Evolutionary conservation across 1,140 invertebrate genomes (phyloP).

Genomic region (Drosophila ficusphila): DNA sequence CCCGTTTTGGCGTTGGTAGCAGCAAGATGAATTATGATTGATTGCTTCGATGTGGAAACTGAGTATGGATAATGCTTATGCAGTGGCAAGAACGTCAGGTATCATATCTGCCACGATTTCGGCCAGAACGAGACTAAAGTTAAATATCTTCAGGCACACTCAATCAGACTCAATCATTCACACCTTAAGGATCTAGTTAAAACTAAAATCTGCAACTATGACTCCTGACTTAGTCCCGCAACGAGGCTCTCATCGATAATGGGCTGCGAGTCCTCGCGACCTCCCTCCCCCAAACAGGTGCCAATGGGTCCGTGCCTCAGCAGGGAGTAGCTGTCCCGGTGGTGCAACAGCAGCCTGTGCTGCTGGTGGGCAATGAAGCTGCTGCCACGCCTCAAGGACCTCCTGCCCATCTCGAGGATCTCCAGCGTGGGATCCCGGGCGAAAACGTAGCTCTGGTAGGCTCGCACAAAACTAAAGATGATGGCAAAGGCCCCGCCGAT

Average conservation of each 20-base stretch:
- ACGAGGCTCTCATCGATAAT: constrained; percentile 60
- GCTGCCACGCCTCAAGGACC: constrained; percentile 89
- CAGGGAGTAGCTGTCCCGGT: constrained; percentile 87
- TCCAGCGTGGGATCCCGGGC: constrained; percentile 88
- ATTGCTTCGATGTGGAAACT: constrained; percentile 34
- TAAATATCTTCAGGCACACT: constrained; percentile 24
- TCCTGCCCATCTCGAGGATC: constrained; percentile 90
- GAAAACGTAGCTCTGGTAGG: constrained; percentile 90
- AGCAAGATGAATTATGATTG: constrained; percentile 40
- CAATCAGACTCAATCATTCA: neutral
- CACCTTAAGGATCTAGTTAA: constrained; percentile 15
- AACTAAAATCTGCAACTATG: constrained; percentile 38
- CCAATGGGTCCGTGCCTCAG: constrained; percentile 82
- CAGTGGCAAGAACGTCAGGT: constrained; percentile 51
- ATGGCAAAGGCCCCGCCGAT: constrained; percentile 88
- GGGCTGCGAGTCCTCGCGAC: constrained; percentile 63
- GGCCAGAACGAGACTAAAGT: constrained; percentile 62
- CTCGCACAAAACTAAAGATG: constrained; percentile 88
- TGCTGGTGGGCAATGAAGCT: constrained; percentile 89
- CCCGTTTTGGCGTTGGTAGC: constrained; percentile 71
- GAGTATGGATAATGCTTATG: constrained; percentile 27
- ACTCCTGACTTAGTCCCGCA: constrained; percentile 28
- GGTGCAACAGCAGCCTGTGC: constrained; percentile 86
- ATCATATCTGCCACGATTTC: constrained; percentile 72
- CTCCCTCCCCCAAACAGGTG: constrained; percentile 54